Base-by-base conservation (phyloP, 2,113 vertebrate species). In the Tetraodon nigroviridis region DNA sequence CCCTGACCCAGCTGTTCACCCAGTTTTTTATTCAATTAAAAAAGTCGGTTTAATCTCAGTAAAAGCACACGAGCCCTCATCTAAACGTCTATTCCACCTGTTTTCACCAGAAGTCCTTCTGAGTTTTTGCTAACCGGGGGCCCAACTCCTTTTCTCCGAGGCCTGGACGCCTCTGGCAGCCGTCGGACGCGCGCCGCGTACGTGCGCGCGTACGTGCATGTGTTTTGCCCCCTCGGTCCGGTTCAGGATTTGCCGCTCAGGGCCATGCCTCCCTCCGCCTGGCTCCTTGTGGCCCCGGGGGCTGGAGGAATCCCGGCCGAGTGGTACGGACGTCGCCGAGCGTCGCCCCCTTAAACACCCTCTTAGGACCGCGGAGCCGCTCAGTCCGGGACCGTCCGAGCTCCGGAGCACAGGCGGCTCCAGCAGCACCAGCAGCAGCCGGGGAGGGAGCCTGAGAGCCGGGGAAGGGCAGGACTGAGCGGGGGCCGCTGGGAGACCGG, bases 321-420 rank as follows among this genome's bases (percentile, higher is more conserved):
- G 90, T 94, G 94, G 93, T 92, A 96, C 92, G 92, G 94, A 96
- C 90, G 90, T 96, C 92, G 87, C 94, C 91, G 89, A 86, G 79
- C 87, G 86, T 91, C 88, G 88, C 87, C 87, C 71, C 90, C 92
- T 90, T 89, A 90, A 92, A 87, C 61, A 80, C 84, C 83, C 90
- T 92, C 94, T 91, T 87, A 93, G 93, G 92, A 96, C 92, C 88
- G 80, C 58, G 64, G 76, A 69, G 83, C 81, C 83, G 48, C 70
- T 86, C 87, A 80, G 84, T 87, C 84, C 84, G 82, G 75, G 64
- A 89, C 83, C 77, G 84, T 75, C 86, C 51, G 80, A 79, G 66
- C 49, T 60, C 24, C 46, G 54, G 14, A 69, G 11, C 57, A 63
- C 19, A 65, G 77, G 44, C 69, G 0, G 47, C 20, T 17, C 18